Percentiles rank a stretch among this genome's conserved stretches.
Conservation (phyloP, 1,140 invertebrate species). For the Caenorhabditis brenneri region DNA sequence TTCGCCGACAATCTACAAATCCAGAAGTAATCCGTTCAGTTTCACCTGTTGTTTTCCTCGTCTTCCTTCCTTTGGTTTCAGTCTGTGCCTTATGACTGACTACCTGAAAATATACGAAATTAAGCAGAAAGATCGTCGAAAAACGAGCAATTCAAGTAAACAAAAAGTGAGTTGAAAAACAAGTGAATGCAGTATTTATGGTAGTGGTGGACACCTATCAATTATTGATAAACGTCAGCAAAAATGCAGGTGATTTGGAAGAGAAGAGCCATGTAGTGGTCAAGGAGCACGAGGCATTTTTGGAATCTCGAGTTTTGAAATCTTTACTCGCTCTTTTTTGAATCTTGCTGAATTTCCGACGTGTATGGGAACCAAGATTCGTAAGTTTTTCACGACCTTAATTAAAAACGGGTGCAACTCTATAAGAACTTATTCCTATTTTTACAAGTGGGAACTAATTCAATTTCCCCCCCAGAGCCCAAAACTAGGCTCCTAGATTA, state of each 20-base stretch:
- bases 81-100: neutral
- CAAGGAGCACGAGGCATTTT: too few species aligned
- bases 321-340: too few species aligned
- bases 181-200: neutral
- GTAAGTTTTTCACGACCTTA: too few species aligned
- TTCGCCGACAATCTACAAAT: too few species aligned
- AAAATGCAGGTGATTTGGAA: neutral
- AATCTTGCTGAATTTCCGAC: too few species aligned
- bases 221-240: conserved; percentile 16
- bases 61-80: neutral
- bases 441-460: too few species aligned
- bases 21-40: neutral
- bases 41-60: conserved; percentile 6
- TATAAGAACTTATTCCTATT: too few species aligned
- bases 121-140: neutral
- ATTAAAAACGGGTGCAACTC: too few species aligned
- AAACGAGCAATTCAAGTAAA: neutral
- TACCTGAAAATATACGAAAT: neutral
- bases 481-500: too few species aligned
- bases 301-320: neutral
- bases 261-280: neutral
- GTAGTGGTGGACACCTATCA: neutral
- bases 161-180: neutral
- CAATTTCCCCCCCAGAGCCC: too few species aligned
- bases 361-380: too few species aligned